Evolutionary conservation across 92 coral and sea anemone species (phyloP), one percentile per base, ranked within the genome.

Genomic region (Paramuricea clavata): DNA sequence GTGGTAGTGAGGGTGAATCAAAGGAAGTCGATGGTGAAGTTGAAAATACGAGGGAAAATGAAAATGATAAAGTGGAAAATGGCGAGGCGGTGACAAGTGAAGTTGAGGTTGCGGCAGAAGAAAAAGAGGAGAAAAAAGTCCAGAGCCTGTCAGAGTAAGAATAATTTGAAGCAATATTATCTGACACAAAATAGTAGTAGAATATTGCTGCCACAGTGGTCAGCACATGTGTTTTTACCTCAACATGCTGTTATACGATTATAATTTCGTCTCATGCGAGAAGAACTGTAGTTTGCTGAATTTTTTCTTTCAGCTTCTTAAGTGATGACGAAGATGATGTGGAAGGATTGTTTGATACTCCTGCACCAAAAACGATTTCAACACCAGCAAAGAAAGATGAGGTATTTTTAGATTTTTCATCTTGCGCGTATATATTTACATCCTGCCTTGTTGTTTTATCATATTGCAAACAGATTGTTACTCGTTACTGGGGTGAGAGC

Each of bases 291-390:
- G 7, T 47, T 47, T 47, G 50, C 76, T 42, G 6, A 44, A 0
- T 27, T 0, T 26, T 22, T 27, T 54, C 25, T 59, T 30, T 12
- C 44, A 49, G 60, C 34, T 54, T 81, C 30, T 12, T 81, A 61
- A 81, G 75, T 81, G 85, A 84, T 42, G 44, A 75, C 54, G 69
- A 74, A 50, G 50, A 25, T 23, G 74, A 81, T 21, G 75, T 67
- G 3, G 30, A 68, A 62, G 56, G 86, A 17, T 92, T 95, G 8
- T 96, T 96, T 91, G 99, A 95, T 0, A 84, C 95, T 25, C 57
- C 86, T 87, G 61, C 87, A 41, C 92, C 83, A 90, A 91, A 59
- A 83, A 88, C 79, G 52, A 94, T 79, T 57, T 78, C 31, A 50
- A 71, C 13, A 39, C 49, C 77, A 13, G 50, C 52, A 23, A 79